Conservation (phyloP, 92 coral and sea anemone species). For the Zoanthus solanderi region DNA sequence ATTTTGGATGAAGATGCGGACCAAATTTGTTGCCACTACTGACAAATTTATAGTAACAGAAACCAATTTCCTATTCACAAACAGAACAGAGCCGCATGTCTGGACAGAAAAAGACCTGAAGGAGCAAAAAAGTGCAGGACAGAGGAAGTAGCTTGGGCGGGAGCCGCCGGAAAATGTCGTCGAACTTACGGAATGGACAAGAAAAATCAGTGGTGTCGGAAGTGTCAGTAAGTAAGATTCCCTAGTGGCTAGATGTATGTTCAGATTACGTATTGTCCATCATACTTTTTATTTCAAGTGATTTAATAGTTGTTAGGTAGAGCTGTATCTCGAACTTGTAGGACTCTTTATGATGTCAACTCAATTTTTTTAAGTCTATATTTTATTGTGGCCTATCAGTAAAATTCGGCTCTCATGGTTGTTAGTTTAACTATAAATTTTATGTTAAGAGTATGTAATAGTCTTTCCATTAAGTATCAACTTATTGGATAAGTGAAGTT, state of each 20-base stretch:
- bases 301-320: too few relatives aligned
- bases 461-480: too few relatives aligned
- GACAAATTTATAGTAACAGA: not conserved
- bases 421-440: too few relatives aligned
- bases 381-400: too few relatives aligned
- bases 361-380: too few relatives aligned
- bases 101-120: not conserved
- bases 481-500: too few relatives aligned
- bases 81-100: constrained; percentile 8
- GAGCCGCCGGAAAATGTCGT: constrained; percentile 30
- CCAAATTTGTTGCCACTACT: not conserved
- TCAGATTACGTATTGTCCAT: not conserved
- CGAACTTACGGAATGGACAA: constrained; percentile 32
- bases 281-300: too few relatives aligned
- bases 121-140: not conserved
- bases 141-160: not conserved
- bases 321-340: too few relatives aligned
- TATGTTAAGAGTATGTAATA: too few relatives aligned
- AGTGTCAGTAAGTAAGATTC: constrained; percentile 27
- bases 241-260: not conserved
- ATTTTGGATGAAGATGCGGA: too few relatives aligned
- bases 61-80: not conserved
- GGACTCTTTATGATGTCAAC: too few relatives aligned
- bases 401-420: too few relatives aligned
- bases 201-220: constrained; percentile 43